Percentiles rank a stretch among this genome's conserved stretches.
These are phyloP conservation scores for Brevimyrus niger DNA, from an alignment of 2,113 vertebrate species.

Conservation along the genomic window DNA sequence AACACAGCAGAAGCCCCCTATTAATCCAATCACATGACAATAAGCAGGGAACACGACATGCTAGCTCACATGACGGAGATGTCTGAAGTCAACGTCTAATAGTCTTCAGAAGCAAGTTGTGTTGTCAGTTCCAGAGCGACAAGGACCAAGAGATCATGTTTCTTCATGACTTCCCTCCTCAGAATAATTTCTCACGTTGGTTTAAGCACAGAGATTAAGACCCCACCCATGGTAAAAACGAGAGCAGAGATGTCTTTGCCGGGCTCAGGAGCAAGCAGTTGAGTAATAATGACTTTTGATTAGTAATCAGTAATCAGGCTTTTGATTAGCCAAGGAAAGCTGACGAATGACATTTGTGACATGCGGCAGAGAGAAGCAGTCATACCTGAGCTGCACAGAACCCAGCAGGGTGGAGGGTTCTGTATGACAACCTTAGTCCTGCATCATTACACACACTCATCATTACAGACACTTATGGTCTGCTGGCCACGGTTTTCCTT, in stretches of 20 bases:
- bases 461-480: background rate
- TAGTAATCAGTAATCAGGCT: background rate
- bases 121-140: background rate
- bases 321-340: background rate
- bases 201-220: background rate
- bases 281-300: background rate
- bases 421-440: background rate
- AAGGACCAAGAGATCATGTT: background rate
- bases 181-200: background rate
- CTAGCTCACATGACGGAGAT: background rate
- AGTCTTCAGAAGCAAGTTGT: background rate
- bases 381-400: background rate
- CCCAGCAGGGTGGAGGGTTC: background rate
- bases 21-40: background rate
- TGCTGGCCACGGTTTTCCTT: background rate
- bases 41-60: background rate
- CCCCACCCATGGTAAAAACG: background rate
- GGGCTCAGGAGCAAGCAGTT: background rate
- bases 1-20: background rate
- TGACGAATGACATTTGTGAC: background rate
- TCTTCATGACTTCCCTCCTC: background rate
- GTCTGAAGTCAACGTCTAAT: background rate
- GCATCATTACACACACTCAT: background rate
- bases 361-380: background rate
- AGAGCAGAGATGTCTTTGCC: background rate